These are phyloP conservation scores for Phlogophora meticulosa DNA, from an alignment of 2,888 invertebrate species.

Conservation along the genomic window DNA sequence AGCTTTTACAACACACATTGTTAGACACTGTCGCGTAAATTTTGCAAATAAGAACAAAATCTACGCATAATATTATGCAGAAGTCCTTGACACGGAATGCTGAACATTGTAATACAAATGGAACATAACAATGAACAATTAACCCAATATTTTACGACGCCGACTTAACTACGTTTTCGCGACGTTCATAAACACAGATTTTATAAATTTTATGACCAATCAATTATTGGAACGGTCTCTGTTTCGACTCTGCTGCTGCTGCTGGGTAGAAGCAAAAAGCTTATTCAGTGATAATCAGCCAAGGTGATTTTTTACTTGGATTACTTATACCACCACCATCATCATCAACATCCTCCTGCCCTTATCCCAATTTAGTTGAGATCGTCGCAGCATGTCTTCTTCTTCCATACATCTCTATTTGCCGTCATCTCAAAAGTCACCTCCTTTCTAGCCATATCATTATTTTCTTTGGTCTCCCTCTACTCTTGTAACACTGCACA, in stretches of 20 bases:
- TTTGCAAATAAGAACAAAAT: constrained; percentile 11
- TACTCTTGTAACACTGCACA: no score
- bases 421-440: no score
- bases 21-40: constrained; percentile 4
- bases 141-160: constrained; percentile 58
- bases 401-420: no score
- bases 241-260: no score
- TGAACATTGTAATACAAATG: constrained; percentile 38
- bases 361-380: no score
- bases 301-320: no score
- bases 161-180: constrained; percentile 41
- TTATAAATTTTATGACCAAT: constrained; percentile 38
- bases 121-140: constrained; percentile 56
- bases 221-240: constrained; percentile 14
- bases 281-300: no score
- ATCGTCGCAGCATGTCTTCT: no score
- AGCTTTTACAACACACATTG: background rate
- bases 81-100: constrained; percentile 59
- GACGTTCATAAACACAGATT: constrained; percentile 42
- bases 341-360: no score
- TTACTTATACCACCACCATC: no score
- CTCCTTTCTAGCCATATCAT: no score
- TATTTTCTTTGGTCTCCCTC: no score
- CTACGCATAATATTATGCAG: background rate
- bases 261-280: background rate